Evolutionary conservation across 2,797 vertebrate genomes (phyloP).

Genomic region (Xerus rutilus): DNA sequence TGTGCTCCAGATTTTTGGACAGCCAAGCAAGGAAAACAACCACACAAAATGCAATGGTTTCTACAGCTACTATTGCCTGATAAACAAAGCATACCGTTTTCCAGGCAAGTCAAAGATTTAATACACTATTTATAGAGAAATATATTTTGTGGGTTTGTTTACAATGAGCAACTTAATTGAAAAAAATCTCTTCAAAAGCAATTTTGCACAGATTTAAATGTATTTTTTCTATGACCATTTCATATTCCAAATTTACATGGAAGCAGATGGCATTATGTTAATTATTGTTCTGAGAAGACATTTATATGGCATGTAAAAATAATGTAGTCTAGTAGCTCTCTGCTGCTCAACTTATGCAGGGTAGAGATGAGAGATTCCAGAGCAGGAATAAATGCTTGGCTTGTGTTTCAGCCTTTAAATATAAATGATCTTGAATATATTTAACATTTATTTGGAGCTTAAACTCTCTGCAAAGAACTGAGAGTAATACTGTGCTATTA

Average conservation of each 20-base stretch:
- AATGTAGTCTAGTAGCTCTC: slow-evolving; percentile 37
- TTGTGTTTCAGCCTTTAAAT: slow-evolving; percentile 1
- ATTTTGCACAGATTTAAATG: slow-evolving; percentile 63
- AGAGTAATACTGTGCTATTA: not conserved
- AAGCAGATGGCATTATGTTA: slow-evolving; percentile 61
- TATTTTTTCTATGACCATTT: slow-evolving; percentile 53
- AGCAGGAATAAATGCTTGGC: not conserved
- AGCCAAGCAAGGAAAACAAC: slow-evolving; percentile 6
- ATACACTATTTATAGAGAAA: slow-evolving; percentile 36
- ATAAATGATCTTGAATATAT: not conserved
- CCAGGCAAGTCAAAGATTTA: not conserved
- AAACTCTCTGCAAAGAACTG: not conserved
- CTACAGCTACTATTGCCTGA: slow-evolving; percentile 2
- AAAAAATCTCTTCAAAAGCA: slow-evolving; percentile 61
- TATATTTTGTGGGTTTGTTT: slow-evolving; percentile 63
- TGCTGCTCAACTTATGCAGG: not conserved
- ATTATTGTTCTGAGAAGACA: slow-evolving; percentile 64
- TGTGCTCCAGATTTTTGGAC: not conserved
- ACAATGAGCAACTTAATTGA: slow-evolving; percentile 59
- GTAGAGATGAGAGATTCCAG: not conserved
- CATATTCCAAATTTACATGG: slow-evolving; percentile 62
- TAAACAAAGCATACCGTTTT: slow-evolving; percentile 55
- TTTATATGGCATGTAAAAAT: slow-evolving; percentile 57
- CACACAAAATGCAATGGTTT: slow-evolving; percentile 38
- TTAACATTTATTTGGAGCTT: slow-evolving; percentile 57